Conservation (phyloP, 2,113 vertebrate species). For the Ciconia maguari region DNA sequence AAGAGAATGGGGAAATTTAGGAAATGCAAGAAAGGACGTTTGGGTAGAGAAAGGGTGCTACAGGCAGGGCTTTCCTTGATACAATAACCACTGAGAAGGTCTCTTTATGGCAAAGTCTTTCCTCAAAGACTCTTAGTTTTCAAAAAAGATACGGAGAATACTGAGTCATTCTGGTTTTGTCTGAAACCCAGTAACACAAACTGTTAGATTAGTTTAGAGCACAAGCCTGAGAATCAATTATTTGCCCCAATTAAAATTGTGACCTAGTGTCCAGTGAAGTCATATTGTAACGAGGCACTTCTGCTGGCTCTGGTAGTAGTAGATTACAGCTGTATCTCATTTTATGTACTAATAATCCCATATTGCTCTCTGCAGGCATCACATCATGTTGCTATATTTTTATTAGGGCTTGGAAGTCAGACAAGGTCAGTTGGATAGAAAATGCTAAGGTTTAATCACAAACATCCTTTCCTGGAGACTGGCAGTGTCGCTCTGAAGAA, state of each 20-base stretch:
- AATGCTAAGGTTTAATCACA: not conserved
- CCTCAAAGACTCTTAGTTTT: not conserved
- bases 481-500: not conserved
- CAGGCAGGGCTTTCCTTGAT: not conserved
- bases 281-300: not conserved
- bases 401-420: slow-evolving; percentile 19
- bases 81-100: not conserved
- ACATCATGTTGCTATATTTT: not conserved
- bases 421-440: slow-evolving; percentile 4
- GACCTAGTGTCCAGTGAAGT: not conserved
- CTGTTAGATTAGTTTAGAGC: not conserved
- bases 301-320: not conserved
- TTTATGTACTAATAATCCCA: slow-evolving; percentile 13
- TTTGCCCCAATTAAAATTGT: not conserved
- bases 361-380: slow-evolving; percentile 22
- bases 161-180: not conserved
- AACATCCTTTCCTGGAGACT: not conserved
- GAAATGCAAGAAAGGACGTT: not conserved
- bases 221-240: not conserved
- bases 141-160: not conserved
- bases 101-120: not conserved
- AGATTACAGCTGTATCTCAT: not conserved
- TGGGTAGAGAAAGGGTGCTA: not conserved
- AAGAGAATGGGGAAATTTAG: not conserved
- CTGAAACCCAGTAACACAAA: not conserved